Evolutionary conservation across 2,888 invertebrate genomes (phyloP).

Genomic region (Mythimna impura): DNA sequence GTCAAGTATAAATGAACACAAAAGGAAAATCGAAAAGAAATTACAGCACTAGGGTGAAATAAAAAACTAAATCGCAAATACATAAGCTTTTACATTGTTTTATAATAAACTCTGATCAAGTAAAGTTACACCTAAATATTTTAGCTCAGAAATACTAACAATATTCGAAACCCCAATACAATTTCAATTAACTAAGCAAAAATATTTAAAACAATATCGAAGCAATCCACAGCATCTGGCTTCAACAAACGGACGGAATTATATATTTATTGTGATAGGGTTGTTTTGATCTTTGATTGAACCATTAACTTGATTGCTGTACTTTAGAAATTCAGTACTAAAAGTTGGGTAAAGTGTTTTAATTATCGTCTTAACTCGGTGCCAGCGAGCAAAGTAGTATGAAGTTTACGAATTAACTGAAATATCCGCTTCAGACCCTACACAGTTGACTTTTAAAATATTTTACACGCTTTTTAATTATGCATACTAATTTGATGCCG

Average conservation of each 20-base stretch:
- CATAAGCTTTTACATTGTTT: too few relatives aligned
- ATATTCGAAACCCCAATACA: slow-evolving; percentile 27
- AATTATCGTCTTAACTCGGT: slow-evolving; percentile 88
- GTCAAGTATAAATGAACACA: neutral
- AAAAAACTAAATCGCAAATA: neutral
- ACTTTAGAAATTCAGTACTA: slow-evolving; percentile 88
- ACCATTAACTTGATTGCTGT: slow-evolving; percentile 88
- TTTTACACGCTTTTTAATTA: slow-evolving; percentile 72
- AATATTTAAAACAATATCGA: slow-evolving; percentile 59
- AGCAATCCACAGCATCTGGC: slow-evolving; percentile 68
- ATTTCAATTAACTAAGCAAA: slow-evolving; percentile 49
- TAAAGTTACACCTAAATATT: neutral
- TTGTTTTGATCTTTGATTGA: slow-evolving; percentile 89
- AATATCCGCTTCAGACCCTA: slow-evolving; percentile 82
- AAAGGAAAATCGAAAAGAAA: neutral
- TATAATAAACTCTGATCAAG: neutral
- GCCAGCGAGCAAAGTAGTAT: slow-evolving; percentile 83
- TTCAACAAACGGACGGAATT: slow-evolving; percentile 75
- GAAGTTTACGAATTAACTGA: slow-evolving; percentile 89
- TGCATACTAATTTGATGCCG: slow-evolving; percentile 52
- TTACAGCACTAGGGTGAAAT: neutral
- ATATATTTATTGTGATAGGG: slow-evolving; percentile 84
- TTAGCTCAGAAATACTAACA: neutral
- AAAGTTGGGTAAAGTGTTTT: slow-evolving; percentile 89
- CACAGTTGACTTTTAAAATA: slow-evolving; percentile 78